Percentiles rank a stretch among this genome's conserved stretches.
These are phyloP conservation scores for Ceratosolen fusciceps DNA, from an alignment of 1,140 invertebrate species.

Conservation along the genomic window DNA sequence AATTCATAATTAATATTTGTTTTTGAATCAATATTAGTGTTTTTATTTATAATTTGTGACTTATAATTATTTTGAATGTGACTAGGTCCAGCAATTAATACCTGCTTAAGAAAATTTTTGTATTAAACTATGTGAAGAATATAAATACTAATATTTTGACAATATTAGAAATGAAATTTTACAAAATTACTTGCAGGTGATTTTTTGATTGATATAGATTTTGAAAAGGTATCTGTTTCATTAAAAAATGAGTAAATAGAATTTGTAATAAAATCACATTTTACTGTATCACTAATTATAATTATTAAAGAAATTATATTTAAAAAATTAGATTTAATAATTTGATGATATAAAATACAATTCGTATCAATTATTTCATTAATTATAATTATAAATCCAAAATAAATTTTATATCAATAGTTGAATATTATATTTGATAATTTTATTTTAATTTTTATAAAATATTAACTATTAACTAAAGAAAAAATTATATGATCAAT, in stretches of 20 bases:
- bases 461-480: too few relatives aligned
- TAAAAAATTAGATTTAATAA: background rate
- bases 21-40: slow-evolving; percentile 10
- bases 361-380: too few relatives aligned
- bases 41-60: slow-evolving; percentile 35
- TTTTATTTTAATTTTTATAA: too few relatives aligned
- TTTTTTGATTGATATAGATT: slow-evolving; percentile 36
- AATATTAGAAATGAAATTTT: background rate
- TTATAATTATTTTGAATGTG: slow-evolving; percentile 39
- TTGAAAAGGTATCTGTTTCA: background rate
- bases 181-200: slow-evolving; percentile 48
- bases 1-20: slow-evolving; percentile 55
- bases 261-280: slow-evolving; percentile 74
- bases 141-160: slow-evolving; percentile 16
- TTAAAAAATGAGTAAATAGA: slow-evolving; percentile 65
- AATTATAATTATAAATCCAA: too few relatives aligned
- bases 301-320: slow-evolving; percentile 10
- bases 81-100: slow-evolving; percentile 47
- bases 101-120: slow-evolving; percentile 44
- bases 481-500: too few relatives aligned
- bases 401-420: too few relatives aligned
- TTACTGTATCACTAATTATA: slow-evolving; percentile 73
- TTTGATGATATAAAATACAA: background rate
- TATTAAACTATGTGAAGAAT: slow-evolving; percentile 1
- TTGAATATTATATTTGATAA: too few relatives aligned